These are phyloP conservation scores for Parazoanthus swiftii DNA, from an alignment of 92 coral and sea anemone species.

Conservation along the genomic window DNA sequence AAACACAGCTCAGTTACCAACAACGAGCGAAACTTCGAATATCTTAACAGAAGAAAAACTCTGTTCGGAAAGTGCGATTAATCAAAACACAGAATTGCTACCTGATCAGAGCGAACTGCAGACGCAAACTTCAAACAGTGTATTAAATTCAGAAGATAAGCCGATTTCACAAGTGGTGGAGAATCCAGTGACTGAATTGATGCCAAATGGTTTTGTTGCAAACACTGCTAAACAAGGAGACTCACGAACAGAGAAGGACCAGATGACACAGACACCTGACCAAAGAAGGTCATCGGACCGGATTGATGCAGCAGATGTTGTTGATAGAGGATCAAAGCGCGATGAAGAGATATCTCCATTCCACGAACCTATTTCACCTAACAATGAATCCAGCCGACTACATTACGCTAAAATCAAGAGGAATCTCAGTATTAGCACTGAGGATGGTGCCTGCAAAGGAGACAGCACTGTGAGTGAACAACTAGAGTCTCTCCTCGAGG, in stretches of 20 bases:
- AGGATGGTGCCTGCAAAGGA: not conserved
- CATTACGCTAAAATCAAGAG: conserved; percentile 36
- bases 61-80: not conserved
- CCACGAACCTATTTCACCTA: conserved; percentile 24
- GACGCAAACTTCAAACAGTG: not conserved
- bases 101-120: not conserved
- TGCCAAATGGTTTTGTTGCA: not conserved
- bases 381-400: conserved; percentile 21
- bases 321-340: not conserved
- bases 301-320: not conserved
- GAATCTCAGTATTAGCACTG: conserved; percentile 20
- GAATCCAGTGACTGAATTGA: not conserved
- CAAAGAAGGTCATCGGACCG: not conserved
- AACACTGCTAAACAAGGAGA: not conserved
- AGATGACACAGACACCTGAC: not conserved
- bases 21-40: not conserved
- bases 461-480: not conserved
- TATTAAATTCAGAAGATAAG: not conserved
- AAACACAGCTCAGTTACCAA: not conserved
- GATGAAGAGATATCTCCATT: conserved; percentile 7
- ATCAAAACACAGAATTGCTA: not conserved
- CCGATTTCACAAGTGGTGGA: conserved; percentile 8
- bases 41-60: not conserved
- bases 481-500: conserved; percentile 27
- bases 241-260: not conserved